Evolutionary conservation across 2,113 vertebrate species (phyloP).

Genomic region (Arizona elegans): DNA sequence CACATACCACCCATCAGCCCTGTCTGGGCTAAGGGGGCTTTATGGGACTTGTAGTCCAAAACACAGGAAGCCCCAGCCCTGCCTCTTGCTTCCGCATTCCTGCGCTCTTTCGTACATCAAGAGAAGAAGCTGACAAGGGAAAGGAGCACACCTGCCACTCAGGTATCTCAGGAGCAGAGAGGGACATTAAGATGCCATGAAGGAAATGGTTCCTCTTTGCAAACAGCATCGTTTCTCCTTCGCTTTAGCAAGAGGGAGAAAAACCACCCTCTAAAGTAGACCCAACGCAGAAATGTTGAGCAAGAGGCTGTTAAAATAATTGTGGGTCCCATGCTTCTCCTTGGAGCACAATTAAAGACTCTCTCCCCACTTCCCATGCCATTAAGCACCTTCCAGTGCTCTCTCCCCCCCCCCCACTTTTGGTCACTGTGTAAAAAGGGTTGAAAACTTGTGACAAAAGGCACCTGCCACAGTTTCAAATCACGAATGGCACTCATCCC

Average conservation of each 20-base stretch:
- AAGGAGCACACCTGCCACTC: not conserved
- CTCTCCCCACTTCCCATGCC: constrained; percentile 10
- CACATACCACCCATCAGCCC: not conserved
- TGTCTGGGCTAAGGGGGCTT: not conserved
- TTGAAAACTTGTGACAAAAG: not conserved
- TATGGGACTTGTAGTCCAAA: not conserved
- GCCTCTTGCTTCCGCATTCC: not conserved
- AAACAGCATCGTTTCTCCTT: not conserved
- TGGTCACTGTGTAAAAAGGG: constrained; percentile 43
- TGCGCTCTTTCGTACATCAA: not conserved
- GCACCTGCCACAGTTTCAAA: not conserved
- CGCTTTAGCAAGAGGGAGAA: not conserved
- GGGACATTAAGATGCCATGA: not conserved
- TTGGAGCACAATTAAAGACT: not conserved
- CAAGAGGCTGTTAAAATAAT: too few species aligned
- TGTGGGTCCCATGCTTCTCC: not conserved
- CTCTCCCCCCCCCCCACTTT: rapidly evolving
- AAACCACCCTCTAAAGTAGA: not conserved
- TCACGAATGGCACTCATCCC: constrained; percentile 1
- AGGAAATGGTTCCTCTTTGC: not conserved
- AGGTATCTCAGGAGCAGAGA: not conserved
- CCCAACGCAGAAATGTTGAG: not conserved
- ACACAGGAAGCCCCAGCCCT: not conserved
- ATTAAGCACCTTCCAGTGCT: not conserved
- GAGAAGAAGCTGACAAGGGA: not conserved